Percentiles rank a stretch among this genome's conserved stretches.
These are phyloP conservation scores for Tylochromis polylepis DNA, from an alignment of 2,113 vertebrate genomes.

Conservation along the genomic window DNA sequence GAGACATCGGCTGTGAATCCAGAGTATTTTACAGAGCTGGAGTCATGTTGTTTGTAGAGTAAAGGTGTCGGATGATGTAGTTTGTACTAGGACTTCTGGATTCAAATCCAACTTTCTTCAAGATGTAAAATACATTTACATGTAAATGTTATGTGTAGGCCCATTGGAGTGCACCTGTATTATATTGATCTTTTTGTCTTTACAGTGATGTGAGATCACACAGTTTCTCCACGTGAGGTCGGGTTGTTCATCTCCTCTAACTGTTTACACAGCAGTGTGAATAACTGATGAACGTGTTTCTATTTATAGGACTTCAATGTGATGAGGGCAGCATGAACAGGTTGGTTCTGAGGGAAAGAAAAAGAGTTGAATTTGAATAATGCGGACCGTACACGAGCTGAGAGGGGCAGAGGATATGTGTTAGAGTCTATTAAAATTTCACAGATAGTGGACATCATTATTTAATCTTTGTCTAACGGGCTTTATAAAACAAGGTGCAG, in stretches of 20 bases:
- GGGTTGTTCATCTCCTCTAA: constrained; percentile 23
- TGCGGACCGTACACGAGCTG: neutral
- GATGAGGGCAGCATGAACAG: constrained; percentile 33
- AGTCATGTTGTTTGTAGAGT: neutral
- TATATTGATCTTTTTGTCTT: neutral
- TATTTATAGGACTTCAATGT: constrained; percentile 46
- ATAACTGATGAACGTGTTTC: constrained; percentile 53
- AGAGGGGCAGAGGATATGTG: neutral
- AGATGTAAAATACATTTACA: neutral
- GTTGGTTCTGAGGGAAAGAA: constrained; percentile 27
- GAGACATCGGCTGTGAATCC: neutral
- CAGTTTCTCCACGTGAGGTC: constrained; percentile 14
- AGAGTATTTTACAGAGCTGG: neutral
- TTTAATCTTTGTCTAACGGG: neutral
- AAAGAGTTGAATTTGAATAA: constrained; percentile 24
- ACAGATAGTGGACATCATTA: neutral
- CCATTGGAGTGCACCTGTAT: no score
- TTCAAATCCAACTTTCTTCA: neutral
- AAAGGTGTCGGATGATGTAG: neutral
- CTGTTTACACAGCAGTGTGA: constrained; percentile 43
- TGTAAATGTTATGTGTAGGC: neutral
- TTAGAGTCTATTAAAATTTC: neutral
- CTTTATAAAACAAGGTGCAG: neutral
- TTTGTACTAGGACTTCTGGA: neutral
- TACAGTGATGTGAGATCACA: neutral